Percentiles rank a stretch among this genome's conserved stretches.
These are phyloP conservation scores for Dexiosoma caninum DNA, from an alignment of 2,888 invertebrate genomes.

Conservation along the genomic window DNA sequence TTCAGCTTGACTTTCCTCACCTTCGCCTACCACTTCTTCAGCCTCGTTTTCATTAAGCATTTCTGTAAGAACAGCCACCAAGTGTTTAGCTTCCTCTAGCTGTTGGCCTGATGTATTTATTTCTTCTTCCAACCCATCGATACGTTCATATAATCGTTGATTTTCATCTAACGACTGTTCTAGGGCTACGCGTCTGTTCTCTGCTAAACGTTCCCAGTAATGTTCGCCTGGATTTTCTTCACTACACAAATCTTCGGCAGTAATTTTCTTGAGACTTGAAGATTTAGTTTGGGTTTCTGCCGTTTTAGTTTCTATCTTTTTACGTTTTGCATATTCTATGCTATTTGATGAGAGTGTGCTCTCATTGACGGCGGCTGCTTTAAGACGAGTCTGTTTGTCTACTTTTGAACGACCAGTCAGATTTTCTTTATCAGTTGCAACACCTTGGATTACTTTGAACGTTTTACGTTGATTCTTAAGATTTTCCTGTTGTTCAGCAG, in stretches of 20 bases:
- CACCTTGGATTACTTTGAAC: conserved; percentile 85
- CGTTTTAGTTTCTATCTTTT: conserved; percentile 74
- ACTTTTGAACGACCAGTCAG: conserved; percentile 82
- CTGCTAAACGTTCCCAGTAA: conserved; percentile 88
- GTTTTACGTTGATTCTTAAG: conserved; percentile 82
- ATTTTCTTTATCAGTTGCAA: conserved; percentile 87
- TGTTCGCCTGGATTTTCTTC: conserved; percentile 84
- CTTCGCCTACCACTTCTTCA: conserved; percentile 72
- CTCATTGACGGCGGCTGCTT: conserved; percentile 76
- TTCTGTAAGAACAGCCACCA: conserved; percentile 88
- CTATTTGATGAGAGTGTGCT: conserved; percentile 67
- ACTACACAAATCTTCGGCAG: conserved; percentile 84
- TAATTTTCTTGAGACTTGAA: conserved; percentile 78
- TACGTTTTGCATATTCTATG: conserved; percentile 77
- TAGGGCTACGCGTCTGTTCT: conserved; percentile 84
- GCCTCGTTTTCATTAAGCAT: conserved; percentile 82
- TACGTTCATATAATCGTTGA: conserved; percentile 80
- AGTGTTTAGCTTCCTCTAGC: conserved; percentile 85
- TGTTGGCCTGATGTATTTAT: conserved; percentile 84
- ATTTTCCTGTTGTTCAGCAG: conserved; percentile 80
- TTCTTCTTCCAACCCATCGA: conserved; percentile 79
- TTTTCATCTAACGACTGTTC: conserved; percentile 87
- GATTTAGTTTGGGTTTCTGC: conserved; percentile 78
- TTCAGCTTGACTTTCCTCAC: conserved; percentile 31
- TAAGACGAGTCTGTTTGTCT: conserved; percentile 80